A percentile compares a stretch with the other conserved stretches of the same genome.
Conservation (phyloP, 2,113 vertebrate species). For the Python bivittatus region DNA sequence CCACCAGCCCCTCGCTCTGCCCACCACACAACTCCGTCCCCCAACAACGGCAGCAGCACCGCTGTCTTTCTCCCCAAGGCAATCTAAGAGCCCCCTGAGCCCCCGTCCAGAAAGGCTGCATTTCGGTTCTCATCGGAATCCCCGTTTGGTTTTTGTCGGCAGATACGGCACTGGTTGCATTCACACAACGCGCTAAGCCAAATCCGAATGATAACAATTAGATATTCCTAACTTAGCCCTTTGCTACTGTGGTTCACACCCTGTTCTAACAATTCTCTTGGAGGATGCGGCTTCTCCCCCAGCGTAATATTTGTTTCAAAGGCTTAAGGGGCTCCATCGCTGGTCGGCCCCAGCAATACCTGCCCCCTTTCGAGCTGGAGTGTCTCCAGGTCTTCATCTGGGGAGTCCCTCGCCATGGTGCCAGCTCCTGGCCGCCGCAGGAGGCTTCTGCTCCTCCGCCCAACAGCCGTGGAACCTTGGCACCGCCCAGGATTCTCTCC, state of each 20-base stretch:
- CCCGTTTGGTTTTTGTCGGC: too few species aligned
- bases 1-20: too few species aligned
- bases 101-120: too few species aligned
- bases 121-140: too few species aligned
- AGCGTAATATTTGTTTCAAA: not conserved
- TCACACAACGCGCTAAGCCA: too few species aligned
- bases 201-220: not conserved
- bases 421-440: not conserved
- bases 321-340: not conserved
- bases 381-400: not conserved
- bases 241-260: not conserved
- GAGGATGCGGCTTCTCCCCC: not conserved
- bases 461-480: slow-evolving; percentile 22
- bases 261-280: not conserved
- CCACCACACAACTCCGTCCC: too few species aligned
- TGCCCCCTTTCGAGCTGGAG: not conserved
- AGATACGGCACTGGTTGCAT: too few species aligned
- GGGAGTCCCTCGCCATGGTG: not conserved
- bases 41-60: too few species aligned
- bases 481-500: not conserved
- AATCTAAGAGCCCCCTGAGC: too few species aligned
- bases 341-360: not conserved
- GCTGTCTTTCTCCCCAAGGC: too few species aligned
- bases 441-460: not conserved
- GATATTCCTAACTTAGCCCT: not conserved